A percentile compares a stretch with the other conserved stretches of the same genome.
Evolutionary conservation across 1,140 invertebrate genomes (phyloP).

Genomic region (Pseudomyrmex cubaensis): DNA sequence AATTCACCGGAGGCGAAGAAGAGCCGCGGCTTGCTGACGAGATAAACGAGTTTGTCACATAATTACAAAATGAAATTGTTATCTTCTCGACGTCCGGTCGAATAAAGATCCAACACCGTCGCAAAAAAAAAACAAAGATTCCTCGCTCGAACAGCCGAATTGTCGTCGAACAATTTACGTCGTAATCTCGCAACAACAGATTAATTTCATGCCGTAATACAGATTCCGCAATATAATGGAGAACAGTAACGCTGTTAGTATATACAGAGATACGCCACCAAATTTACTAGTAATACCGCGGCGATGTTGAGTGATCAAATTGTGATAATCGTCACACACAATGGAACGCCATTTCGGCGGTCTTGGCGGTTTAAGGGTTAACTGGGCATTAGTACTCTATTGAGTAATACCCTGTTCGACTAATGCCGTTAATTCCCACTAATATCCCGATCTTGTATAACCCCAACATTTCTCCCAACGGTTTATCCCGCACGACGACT

Average conservation of each 20-base stretch:
- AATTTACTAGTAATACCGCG: slow-evolving; percentile 13
- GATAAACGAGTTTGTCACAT: slow-evolving; percentile 49
- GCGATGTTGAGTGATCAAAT: slow-evolving; percentile 40
- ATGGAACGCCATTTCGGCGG: not conserved
- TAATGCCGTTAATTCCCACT: slow-evolving; percentile 51
- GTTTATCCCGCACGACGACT: slow-evolving; percentile 33
- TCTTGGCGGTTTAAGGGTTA: slow-evolving; percentile 48
- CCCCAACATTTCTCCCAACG: slow-evolving; percentile 8
- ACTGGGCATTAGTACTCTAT: slow-evolving; percentile 43
- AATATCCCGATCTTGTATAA: slow-evolving; percentile 52
- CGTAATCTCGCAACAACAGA: slow-evolving; percentile 30
- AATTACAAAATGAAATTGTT: slow-evolving; percentile 26
- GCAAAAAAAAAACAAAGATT: not conserved
- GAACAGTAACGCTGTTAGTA: not conserved
- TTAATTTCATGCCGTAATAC: slow-evolving; percentile 17
- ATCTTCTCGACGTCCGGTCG: slow-evolving; percentile 7
- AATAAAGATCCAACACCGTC: slow-evolving; percentile 18
- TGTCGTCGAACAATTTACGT: not conserved
- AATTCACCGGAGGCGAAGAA: not conserved
- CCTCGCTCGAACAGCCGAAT: slow-evolving; percentile 12
- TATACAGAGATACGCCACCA: not conserved
- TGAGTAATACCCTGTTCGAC: slow-evolving; percentile 39
- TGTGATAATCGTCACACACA: slow-evolving; percentile 46
- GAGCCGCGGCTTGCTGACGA: not conserved
- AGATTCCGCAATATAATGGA: not conserved